Base-by-base conservation (phyloP, 2,113 vertebrate species). In the Entomyzon cyanotis region DNA sequence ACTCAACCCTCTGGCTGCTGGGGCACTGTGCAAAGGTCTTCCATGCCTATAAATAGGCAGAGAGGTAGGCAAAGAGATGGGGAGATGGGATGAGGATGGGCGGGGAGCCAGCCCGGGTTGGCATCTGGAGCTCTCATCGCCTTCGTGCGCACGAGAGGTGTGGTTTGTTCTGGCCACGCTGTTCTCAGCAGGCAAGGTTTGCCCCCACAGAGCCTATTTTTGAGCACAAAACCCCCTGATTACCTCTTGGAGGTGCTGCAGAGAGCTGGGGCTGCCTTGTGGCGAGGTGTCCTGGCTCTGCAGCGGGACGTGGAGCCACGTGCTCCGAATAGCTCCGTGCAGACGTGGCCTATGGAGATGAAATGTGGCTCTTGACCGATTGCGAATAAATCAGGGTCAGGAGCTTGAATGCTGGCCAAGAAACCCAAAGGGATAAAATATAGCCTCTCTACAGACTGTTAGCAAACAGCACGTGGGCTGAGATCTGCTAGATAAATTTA, bases 401-500 rank as follows among this genome's bases (percentile, higher is more conserved):
- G 53, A 95, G 89, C 84, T 93, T 96, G 96, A 96, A 70, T 35
- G 76, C 83, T 89, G 74, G 95, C 96, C 95, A 97, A 95, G 95
- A 96, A 97, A 93, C 94, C 96, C 96, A 95, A 97, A 96, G 93
- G 95, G 94, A 96, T 97, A 94, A 96, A 95, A 95, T 90, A 96
- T 31, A 88, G 92, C 83, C 88, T 97, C 94, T 94, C 94, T 24
- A 77, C 90, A 95, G 94, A 92, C 94, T 90, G 92, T 93, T 93
- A 94, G 94, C 92, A 90, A 97, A 93, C 83, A 96, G 95, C 95
- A 97, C 92, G 95, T 96, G 94, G 96, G 93, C 95, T 95, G 95
- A 84, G 95, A 82, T 95, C 95, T 96, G 95, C 93, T 81, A 50
- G 95, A 94, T 97, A 93, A 97, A 97, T 97, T 97, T 97, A 97